Percentiles rank a stretch among this genome's conserved stretches.
These are phyloP conservation scores for Circaetus cinerascens DNA, from an alignment of 2,113 vertebrate genomes.

Conservation along the genomic window DNA sequence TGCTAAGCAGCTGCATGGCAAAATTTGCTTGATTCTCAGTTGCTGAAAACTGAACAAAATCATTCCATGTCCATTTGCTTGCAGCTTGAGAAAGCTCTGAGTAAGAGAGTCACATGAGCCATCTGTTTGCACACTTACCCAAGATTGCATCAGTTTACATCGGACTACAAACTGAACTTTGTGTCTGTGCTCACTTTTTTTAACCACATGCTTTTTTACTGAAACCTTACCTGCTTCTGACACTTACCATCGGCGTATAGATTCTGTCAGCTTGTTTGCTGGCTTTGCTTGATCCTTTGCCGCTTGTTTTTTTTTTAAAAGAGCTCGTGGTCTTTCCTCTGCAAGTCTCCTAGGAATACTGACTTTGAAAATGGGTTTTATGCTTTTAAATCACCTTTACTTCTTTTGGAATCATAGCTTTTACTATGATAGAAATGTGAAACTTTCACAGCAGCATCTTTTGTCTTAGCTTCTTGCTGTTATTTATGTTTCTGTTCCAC, in stretches of 20 bases:
- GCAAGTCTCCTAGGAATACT: neutral
- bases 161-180: neutral
- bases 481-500: neutral
- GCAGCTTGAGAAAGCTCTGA: conserved; percentile 18
- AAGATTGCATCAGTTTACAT: neutral
- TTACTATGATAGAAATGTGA: neutral
- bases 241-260: fast-evolving
- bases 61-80: neutral
- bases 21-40: neutral
- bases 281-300: neutral
- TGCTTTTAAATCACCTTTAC: neutral
- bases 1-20: neutral
- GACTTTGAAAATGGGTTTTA: neutral
- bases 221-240: neutral
- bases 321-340: neutral
- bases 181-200: neutral
- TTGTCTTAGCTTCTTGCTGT: neutral
- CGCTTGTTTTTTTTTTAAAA: neutral
- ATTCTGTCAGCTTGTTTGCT: neutral
- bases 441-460: neutral
- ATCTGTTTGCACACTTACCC: conserved; percentile 16
- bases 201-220: no score
- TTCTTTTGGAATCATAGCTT: neutral
- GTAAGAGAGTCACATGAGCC: conserved; percentile 25
- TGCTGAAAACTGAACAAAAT: neutral